phyloP scores from a whole-genome alignment of 2,888 invertebrate species.

The Sipha maydis region DNA sequence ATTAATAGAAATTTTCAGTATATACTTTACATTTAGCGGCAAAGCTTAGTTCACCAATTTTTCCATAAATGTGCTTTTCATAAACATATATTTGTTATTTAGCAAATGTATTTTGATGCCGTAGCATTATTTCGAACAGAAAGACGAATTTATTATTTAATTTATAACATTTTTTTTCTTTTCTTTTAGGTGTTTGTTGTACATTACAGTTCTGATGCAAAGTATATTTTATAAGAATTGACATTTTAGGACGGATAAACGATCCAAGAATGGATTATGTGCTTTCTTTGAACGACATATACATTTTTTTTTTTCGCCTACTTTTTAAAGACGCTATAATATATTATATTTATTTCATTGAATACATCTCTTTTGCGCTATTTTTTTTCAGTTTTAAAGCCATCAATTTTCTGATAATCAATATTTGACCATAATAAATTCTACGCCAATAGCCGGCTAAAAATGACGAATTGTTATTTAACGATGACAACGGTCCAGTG shows the following conservation, averaged over 20 bases:
- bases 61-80: too few species aligned
- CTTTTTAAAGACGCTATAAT: not conserved
- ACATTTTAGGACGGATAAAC: too few species aligned
- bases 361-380: not conserved
- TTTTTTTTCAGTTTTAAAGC: not conserved
- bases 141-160: too few species aligned
- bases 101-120: too few species aligned
- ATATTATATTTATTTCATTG: not conserved
- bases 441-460: conserved; percentile 35
- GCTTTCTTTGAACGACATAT: not conserved
- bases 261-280: too few species aligned
- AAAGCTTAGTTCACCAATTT: not conserved
- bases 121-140: too few species aligned
- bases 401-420: conserved; percentile 51
- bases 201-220: too few species aligned
- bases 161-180: too few species aligned
- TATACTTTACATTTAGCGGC: not conserved
- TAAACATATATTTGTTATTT: too few species aligned
- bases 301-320: not conserved
- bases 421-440: conserved; percentile 55
- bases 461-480: conserved; percentile 58
- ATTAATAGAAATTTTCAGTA: not conserved
- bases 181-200: too few species aligned
- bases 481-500: conserved; percentile 55
- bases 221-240: too few species aligned